Evolutionary conservation across 2,113 vertebrate species (phyloP), one percentile per base, ranked within the genome.

Genomic region (Eolophus roseicapilla): DNA sequence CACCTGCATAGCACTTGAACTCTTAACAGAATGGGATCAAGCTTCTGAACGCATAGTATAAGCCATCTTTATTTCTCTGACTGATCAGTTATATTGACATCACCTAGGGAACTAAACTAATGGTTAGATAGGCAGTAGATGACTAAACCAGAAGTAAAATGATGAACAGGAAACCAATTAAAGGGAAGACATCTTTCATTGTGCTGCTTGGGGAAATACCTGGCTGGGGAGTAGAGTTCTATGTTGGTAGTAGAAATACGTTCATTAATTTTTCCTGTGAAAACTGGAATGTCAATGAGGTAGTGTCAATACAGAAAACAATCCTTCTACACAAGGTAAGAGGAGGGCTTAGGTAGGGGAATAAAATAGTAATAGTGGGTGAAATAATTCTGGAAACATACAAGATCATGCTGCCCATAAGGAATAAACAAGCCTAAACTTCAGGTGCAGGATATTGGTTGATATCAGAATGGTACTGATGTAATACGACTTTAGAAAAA

Each of bases 181-280:
- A 82, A 84, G 25, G 24, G 19, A 84, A 75, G 17, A 53, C 2
- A 43, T 23, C 17, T 55, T 14, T 91, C n/a, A 74, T 9, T 68
- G n/a, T 43, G n/a, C 25, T 71, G 28, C 74, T 68, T 47, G 69
- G 23, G n/a, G 37, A 95, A 84, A 53, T 49, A 90, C 3, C 63
- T 92, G 76, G 6, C 35, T 57, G 59, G 9, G 90, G 25, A 85
- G 6, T 10, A 64, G 43, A 68, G 19, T 28, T 78, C 41, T 52
- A 23, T 1, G 3, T 17, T 3, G 84, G 20, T 16, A 49, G 11
- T 2, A 86, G 70, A 80, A 80, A 62, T 23, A 79, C 0, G 2
- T n/a, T 65, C 11, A 41, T 64, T 76, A 29, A 14, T 68, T 76
- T 84, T 92, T 82, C 44, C 65, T 49, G 59, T 6, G 29, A 82